Conservation (phyloP, 2,888 invertebrate genomes). For the Zygogramma bicolorata region DNA sequence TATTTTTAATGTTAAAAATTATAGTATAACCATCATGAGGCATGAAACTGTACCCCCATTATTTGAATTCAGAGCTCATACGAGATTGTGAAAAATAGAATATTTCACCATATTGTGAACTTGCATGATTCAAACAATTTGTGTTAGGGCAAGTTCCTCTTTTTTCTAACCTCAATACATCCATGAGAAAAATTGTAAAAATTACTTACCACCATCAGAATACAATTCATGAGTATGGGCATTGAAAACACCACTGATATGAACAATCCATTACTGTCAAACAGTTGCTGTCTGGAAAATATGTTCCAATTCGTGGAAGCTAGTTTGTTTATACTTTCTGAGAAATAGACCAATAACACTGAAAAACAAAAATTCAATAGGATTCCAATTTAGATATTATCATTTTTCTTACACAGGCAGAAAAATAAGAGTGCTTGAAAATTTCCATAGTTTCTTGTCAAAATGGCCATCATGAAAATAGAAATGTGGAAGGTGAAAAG, state of each 20-base stretch:
- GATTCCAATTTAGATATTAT: not conserved
- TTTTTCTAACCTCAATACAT: no score
- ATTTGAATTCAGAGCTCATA: no score
- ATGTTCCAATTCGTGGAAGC: slow-evolving; percentile 89
- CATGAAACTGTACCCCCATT: no score
- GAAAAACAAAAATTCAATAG: slow-evolving; percentile 61
- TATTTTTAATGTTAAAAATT: no score
- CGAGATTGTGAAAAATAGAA: no score
- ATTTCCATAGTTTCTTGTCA: slow-evolving; percentile 88
- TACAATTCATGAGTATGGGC: slow-evolving; percentile 91
- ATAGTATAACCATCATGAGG: no score
- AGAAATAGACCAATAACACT: slow-evolving; percentile 90
- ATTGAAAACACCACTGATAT: slow-evolving; percentile 95
- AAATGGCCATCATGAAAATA: slow-evolving; percentile 81
- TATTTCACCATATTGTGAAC: no score
- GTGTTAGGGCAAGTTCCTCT: no score
- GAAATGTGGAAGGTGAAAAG: slow-evolving; percentile 81
- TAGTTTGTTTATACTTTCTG: slow-evolving; percentile 90
- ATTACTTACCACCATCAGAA: slow-evolving; percentile 92
- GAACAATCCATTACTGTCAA: slow-evolving; percentile 93
- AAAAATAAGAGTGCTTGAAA: slow-evolving; percentile 88
- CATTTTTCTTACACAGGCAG: slow-evolving; percentile 77
- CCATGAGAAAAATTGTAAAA: no score
- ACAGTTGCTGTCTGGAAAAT: slow-evolving; percentile 93
- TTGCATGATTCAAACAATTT: no score